A percentile compares a stretch with the other conserved stretches of the same genome.
Conservation (phyloP, 2,797 vertebrate species). For the Sus cebifrons region DNA sequence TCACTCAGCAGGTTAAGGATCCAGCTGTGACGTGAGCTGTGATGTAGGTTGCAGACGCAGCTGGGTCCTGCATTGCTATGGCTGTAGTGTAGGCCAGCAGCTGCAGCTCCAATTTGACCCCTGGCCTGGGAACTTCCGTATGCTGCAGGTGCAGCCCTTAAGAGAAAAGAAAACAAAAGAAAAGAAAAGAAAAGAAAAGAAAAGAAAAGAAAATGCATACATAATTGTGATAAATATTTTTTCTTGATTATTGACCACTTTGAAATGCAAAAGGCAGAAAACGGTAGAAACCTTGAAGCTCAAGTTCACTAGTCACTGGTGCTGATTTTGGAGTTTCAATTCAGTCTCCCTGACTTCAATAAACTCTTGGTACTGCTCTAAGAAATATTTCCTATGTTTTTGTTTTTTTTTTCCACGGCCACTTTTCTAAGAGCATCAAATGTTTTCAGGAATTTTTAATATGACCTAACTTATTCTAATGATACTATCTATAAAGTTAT, state of each 20-base stretch:
- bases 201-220: neutral
- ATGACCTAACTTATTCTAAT: neutral
- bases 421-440: neutral
- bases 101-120: too few species aligned
- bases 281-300: neutral
- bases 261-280: neutral
- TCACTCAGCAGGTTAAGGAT: too few species aligned
- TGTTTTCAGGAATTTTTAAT: neutral
- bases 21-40: too few species aligned
- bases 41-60: too few species aligned
- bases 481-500: neutral
- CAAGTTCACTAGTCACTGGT: neutral
- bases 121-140: too few species aligned
- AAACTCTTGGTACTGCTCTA: neutral
- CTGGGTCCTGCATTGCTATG: too few species aligned
- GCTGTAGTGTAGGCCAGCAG: too few species aligned
- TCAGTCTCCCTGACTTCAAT: neutral
- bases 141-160: too few species aligned
- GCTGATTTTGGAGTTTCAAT: neutral
- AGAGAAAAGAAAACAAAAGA: too few species aligned
- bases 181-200: too few species aligned
- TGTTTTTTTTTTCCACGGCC: neutral
- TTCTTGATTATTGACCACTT: neutral
- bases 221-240: neutral
- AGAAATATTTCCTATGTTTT: neutral